A percentile compares a stretch with the other conserved stretches of the same genome.
phyloP scores from a whole-genome alignment of 2,797 vertebrate genomes.

The Zalophus californianus region DNA sequence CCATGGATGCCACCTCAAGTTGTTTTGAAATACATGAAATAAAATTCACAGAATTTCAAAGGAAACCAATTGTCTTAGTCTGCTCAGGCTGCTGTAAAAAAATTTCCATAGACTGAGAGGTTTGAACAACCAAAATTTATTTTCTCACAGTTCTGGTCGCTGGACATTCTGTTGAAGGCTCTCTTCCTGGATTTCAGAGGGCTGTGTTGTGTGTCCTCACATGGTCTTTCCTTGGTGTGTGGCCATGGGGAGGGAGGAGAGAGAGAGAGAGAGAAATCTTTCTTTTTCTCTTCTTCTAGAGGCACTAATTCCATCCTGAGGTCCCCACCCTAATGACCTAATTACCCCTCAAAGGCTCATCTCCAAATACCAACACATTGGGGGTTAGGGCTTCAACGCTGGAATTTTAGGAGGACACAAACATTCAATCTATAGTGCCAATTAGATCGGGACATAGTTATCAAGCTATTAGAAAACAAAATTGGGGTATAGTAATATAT shows the following conservation, averaged over 20 bases:
- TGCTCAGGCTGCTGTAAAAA: neutral
- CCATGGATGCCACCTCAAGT: neutral
- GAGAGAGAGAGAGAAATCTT: neutral
- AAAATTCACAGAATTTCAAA: neutral
- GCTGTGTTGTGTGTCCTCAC: neutral
- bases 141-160: neutral
- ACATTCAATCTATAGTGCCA: neutral
- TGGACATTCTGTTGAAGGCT: neutral
- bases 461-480: neutral
- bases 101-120: neutral
- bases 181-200: neutral
- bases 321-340: neutral
- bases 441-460: neutral
- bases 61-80: neutral
- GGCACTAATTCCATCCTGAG: neutral
- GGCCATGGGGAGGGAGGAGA: accelerated
- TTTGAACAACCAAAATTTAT: neutral
- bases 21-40: conserved; percentile 40
- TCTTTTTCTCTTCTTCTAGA: neutral
- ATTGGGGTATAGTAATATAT: neutral
- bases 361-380: neutral
- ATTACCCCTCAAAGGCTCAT: neutral
- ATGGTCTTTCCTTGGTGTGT: neutral
- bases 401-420: neutral
- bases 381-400: neutral